These are phyloP conservation scores for Hemicrepidius hirtus DNA, from an alignment of 2,888 invertebrate species.

Conservation along the genomic window DNA sequence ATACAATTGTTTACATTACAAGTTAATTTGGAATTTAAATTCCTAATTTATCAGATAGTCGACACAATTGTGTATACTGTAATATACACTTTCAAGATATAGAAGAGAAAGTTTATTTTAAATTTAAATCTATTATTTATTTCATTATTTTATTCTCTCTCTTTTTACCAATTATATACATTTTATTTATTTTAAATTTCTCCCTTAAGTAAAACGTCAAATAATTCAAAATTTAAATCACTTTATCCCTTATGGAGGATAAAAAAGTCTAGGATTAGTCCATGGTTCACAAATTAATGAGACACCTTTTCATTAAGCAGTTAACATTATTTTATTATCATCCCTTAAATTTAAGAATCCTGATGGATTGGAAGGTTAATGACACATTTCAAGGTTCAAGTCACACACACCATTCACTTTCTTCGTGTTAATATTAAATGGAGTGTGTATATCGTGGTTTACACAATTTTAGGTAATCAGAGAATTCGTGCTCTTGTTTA, in stretches of 20 bases:
- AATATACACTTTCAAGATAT: constrained; percentile 27
- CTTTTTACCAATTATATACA: background rate
- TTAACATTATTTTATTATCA: too few relatives aligned
- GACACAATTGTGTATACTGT: constrained; percentile 43
- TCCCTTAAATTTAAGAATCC: too few relatives aligned
- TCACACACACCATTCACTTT: background rate
- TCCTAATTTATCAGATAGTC: constrained; percentile 70
- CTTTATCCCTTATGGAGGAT: too few relatives aligned
- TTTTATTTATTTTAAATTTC: background rate
- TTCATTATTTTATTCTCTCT: constrained; percentile 8
- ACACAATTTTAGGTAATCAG: constrained; percentile 34
- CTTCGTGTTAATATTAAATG: constrained; percentile 21
- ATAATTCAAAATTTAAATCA: too few relatives aligned
- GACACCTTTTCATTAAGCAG: too few relatives aligned
- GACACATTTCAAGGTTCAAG: background rate
- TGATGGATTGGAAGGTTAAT: background rate
- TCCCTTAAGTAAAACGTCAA: too few relatives aligned
- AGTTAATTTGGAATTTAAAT: constrained; percentile 72
- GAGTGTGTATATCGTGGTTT: constrained; percentile 16
- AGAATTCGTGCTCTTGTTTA: constrained; percentile 18
- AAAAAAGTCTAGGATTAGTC: too few relatives aligned
- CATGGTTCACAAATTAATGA: too few relatives aligned
- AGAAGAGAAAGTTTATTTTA: constrained; percentile 44
- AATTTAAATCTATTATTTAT: constrained; percentile 22
- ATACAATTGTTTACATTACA: constrained; percentile 72